A percentile compares a stretch with the other conserved stretches of the same genome.
These are phyloP conservation scores for Rhizoglyphus robini DNA, from an alignment of 1,140 invertebrate genomes.

Conservation along the genomic window DNA sequence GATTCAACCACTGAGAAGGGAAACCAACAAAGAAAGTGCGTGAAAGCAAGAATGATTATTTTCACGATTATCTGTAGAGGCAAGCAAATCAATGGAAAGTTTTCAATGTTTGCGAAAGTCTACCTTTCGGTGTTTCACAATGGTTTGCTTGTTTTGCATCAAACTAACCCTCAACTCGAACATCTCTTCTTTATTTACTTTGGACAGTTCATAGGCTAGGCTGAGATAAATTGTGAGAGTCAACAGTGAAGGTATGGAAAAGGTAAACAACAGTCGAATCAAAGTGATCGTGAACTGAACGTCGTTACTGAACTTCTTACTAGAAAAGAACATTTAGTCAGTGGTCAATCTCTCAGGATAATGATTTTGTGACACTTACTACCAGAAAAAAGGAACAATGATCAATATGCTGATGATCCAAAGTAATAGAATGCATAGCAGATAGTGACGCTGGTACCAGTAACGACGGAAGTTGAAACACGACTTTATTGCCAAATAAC, in stretches of 20 bases:
- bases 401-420: background rate
- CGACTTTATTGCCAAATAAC: conserved; percentile 1
- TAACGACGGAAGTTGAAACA: background rate
- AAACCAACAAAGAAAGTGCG: conserved; percentile 9
- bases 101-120: background rate
- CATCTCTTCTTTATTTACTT: background rate
- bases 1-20: conserved; percentile 5
- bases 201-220: background rate
- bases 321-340: background rate
- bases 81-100: background rate
- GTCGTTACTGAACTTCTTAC: background rate
- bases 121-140: conserved; percentile 1
- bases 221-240: background rate
- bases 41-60: background rate
- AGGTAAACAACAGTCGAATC: background rate
- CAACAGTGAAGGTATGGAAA: conserved; percentile 2
- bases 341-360: background rate
- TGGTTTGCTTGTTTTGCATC: background rate
- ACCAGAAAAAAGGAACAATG: conserved; percentile 11
- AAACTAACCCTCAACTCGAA: background rate
- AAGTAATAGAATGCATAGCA: background rate
- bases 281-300: background rate
- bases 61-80: background rate
- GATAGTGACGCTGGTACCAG: background rate
- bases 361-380: background rate